Conservation (phyloP, 2,797 vertebrate genomes). For the Acestrorhynchus altus region DNA sequence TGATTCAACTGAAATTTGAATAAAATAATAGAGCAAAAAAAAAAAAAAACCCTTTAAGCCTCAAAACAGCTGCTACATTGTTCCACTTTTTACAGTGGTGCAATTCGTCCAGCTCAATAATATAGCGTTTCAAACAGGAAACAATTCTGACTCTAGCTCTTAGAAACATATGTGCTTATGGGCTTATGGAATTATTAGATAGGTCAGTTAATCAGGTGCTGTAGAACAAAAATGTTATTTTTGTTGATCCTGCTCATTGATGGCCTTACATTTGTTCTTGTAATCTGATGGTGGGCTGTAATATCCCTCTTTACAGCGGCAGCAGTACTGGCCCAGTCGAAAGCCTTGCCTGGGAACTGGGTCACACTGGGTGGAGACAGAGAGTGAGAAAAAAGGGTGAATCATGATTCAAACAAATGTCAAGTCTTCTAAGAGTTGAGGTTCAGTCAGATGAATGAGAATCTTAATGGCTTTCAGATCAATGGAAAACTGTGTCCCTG, state of each 20-base stretch:
- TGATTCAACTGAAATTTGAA: too few species aligned
- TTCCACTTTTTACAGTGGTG: too few species aligned
- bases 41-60: too few species aligned
- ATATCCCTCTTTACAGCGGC: slow-evolving; percentile 88
- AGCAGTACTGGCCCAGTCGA: slow-evolving; percentile 88
- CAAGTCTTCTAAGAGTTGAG: not conserved
- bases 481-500: not conserved
- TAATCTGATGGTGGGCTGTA: slow-evolving; percentile 70
- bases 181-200: too few species aligned
- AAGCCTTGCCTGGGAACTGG: slow-evolving; percentile 83
- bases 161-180: too few species aligned
- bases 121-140: too few species aligned
- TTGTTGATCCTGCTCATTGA: not conserved
- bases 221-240: not conserved
- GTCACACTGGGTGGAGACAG: slow-evolving; percentile 79
- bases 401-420: not conserved
- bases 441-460: not conserved
- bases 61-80: too few species aligned
- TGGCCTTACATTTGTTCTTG: slow-evolving; percentile 62
- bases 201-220: not conserved
- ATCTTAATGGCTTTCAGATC: slow-evolving; percentile 18
- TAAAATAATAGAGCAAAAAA: too few species aligned
- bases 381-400: slow-evolving; percentile 3
- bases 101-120: too few species aligned
- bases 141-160: too few species aligned